These are phyloP conservation scores for Aplysina aerophoba DNA, from an alignment of 37 sponge, comb jelly and placozoan genomes.

Conservation along the genomic window DNA sequence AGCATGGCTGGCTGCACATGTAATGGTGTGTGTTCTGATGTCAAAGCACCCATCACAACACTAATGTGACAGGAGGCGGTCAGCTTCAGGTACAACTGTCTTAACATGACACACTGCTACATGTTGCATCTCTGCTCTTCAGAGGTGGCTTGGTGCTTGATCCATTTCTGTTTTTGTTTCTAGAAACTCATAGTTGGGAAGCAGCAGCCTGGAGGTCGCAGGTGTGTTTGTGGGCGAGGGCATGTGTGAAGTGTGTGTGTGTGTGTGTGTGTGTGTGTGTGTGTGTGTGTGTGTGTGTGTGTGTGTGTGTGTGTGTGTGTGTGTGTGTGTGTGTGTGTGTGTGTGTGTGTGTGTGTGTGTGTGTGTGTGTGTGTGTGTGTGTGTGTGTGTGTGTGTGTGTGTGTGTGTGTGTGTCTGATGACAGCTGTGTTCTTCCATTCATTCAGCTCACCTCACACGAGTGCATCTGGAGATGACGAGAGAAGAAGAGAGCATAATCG, in stretches of 20 bases:
- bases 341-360: constrained; percentile 16
- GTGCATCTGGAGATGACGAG: no score
- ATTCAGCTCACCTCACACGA: neutral
- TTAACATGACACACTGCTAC: no score
- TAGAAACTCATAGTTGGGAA: no score
- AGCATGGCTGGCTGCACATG: no score
- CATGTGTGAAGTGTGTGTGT: neutral
- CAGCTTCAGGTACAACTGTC: no score
- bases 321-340: constrained; percentile 30
- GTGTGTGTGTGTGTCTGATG: neutral
- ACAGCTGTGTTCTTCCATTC: neutral
- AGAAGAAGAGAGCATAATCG: neutral
- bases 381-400: constrained; percentile 11
- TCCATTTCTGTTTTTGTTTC: no score
- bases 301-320: constrained; percentile 30
- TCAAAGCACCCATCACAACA: no score
- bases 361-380: constrained; percentile 21
- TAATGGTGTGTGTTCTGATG: no score
- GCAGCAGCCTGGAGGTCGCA: no score
- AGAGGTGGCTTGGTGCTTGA: no score
- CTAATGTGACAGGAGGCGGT: no score
- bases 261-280: neutral
- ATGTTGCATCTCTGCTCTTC: no score
- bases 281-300: constrained; percentile 12
- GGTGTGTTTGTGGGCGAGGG: neutral